Base-by-base conservation (phyloP, 1,140 invertebrate species). In the Pachyrhynchus sulphureomaculatus region DNA sequence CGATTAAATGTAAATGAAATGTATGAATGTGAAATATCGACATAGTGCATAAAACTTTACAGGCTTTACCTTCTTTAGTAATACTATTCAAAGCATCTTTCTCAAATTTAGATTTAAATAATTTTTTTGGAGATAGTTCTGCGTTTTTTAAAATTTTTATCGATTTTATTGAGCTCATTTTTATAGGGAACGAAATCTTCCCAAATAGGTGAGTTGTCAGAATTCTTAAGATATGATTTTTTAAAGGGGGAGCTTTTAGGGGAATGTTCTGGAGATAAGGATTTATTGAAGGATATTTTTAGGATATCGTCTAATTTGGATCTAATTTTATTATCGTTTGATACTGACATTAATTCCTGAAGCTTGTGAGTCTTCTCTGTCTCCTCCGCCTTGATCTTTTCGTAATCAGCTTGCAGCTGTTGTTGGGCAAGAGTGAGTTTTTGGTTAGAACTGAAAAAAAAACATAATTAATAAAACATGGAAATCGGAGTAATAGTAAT, bases 321-420 rank as follows among this genome's bases (percentile, higher is more conserved):
- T 17, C 34, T 51, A 6, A 51, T 5, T 37, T 67, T 64, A 18
- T 57, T 58, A 53, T 55, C 41, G 4, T 53, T 62, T 62, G 62
- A 61, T 80, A 86, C 86, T 82, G 86, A 89, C 83, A 94, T 89
- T 63, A 99, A 84, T 78, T 98, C 95, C 76, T 96, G 92, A n/a
- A 99, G 83, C 78, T 95, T 95, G 61, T 86, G 83, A 39, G 92
- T 93, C 79, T 99, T 98, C 65, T 98, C 95, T 41, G 87, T 82
- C 77, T 99, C 96, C 72, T 99, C 96, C 72, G 89, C 84, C 75
- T 96, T 96, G 64, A 99, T 79, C 75, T 93, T 93, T 67, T 99
- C 95, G 79, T 96, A 96, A 79, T 99, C 96, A 66, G 88, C 83
- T 70, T 94, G 89, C 72, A 99, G 84, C 77, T 98, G 93, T 71